phyloP scores from a whole-genome alignment of 2,797 vertebrate species.

The Oreortyx pictus region DNA sequence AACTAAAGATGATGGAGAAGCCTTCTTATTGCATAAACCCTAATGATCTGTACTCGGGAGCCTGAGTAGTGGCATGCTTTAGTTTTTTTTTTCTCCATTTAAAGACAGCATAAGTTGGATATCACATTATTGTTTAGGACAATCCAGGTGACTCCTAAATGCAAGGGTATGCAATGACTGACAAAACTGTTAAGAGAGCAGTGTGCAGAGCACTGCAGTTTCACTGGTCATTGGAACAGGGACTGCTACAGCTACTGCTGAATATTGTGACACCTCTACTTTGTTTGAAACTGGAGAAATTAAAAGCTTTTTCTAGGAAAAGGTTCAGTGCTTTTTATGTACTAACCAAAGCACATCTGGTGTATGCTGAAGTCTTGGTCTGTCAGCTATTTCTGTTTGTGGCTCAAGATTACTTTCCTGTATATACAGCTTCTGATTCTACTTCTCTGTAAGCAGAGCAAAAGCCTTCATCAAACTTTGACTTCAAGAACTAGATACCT shows the following conservation, averaged over 20 bases:
- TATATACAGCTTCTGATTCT: not conserved
- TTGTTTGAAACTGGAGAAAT: not conserved
- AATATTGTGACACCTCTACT: not conserved
- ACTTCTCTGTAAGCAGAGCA: not conserved
- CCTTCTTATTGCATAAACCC: not conserved
- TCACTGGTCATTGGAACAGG: not conserved
- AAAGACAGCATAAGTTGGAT: not conserved
- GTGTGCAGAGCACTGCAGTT: not conserved
- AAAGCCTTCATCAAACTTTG: not conserved
- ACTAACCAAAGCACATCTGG: not conserved
- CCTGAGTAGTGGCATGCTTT: not conserved
- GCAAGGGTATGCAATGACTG: not conserved
- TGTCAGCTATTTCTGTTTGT: not conserved
- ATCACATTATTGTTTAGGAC: not conserved
- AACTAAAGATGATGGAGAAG: not conserved
- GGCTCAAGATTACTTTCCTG: not conserved
- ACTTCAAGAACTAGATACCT: not conserved
- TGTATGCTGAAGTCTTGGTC: not conserved
- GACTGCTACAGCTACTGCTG: not conserved
- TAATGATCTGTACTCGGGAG: not conserved
- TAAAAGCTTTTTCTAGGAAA: not conserved
- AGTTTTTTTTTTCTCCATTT: not conserved
- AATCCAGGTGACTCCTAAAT: not conserved
- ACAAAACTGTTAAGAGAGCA: not conserved
- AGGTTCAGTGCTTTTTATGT: not conserved